These are phyloP conservation scores for Rhopalosiphum padi DNA, from an alignment of 1,140 invertebrate species.

Conservation along the genomic window DNA sequence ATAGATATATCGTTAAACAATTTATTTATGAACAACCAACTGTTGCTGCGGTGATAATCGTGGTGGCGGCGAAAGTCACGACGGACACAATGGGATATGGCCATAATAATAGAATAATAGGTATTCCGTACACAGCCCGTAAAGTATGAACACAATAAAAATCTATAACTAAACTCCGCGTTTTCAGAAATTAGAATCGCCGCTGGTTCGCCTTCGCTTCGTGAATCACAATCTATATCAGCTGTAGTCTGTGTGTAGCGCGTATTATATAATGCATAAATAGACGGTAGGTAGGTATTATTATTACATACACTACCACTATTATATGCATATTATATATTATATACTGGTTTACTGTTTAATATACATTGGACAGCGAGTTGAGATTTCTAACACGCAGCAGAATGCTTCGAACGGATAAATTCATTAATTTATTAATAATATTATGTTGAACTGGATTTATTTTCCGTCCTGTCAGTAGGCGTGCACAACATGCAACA, in stretches of 20 bases:
- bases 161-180: neutral
- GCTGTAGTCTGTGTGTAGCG: neutral
- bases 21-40: neutral
- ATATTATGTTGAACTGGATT: neutral
- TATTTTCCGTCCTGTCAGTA: neutral
- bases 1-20: neutral
- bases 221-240: neutral
- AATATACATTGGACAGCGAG: too few relatives aligned
- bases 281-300: neutral
- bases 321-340: too few relatives aligned
- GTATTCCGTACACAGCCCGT: neutral
- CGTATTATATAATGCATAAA: neutral
- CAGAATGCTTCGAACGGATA: neutral
- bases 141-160: slow-evolving; percentile 1
- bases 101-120: slow-evolving; percentile 7
- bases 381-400: neutral
- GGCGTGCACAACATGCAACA: neutral
- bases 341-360: neutral
- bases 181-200: slow-evolving; percentile 10
- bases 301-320: too few relatives aligned
- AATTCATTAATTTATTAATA: neutral
- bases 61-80: slow-evolving; percentile 6
- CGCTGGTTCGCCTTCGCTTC: neutral
- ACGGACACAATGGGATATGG: slow-evolving; percentile 10
- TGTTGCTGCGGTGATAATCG: neutral